Base-by-base conservation (phyloP, 92 coral and sea anemone species). In the Siderastrea radians region DNA sequence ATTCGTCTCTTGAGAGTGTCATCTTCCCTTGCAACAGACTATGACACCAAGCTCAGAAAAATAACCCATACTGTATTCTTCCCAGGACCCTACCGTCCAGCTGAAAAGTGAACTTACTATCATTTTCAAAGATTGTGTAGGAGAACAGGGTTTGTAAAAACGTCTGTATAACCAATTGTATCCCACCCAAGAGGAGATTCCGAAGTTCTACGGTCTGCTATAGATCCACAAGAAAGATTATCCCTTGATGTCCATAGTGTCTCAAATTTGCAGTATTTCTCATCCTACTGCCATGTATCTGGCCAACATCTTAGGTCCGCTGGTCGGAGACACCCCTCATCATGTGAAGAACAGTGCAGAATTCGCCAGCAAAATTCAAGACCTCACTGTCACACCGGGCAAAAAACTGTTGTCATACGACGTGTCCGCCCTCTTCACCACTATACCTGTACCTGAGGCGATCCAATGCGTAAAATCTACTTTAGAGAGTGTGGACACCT, bases 291-390 rank as follows among this genome's bases (percentile, higher is more conserved):
- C 83, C 13, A 60, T 63, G 72, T 53, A 63, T 17, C 51, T 85
- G 6, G 64, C 82, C 1, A n/a, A 45, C 8, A 74, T 75, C 5
- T 55, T 84, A 1, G 15, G 63, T 3, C 89, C 89, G 6, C 77
- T 86, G 2, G 84, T 84, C 8, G 89, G 84, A 4, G 66, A 66
- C 17, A 64, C 83, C n/a, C 13, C 44, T 15, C 90, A 68, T 45
- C 49, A 65, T 45, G 75, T 86, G 53, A 17, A 13, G 45, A 86
- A 77, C 84, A 54, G 73, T 9, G 57, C 38, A 1, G 51, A 47
- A 2, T 64, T 76, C 19, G 72, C 61, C 7, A 4, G 48, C 26
- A 64, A 85, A 60, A 76, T 74, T 14, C 48, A 50, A 47, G 19
- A 63, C 15, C 15, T 61, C 5, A 6, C 7, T 2, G 49, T 75